phyloP scores from a whole-genome alignment of 2,113 vertebrate genomes.

The Lagopus muta region DNA sequence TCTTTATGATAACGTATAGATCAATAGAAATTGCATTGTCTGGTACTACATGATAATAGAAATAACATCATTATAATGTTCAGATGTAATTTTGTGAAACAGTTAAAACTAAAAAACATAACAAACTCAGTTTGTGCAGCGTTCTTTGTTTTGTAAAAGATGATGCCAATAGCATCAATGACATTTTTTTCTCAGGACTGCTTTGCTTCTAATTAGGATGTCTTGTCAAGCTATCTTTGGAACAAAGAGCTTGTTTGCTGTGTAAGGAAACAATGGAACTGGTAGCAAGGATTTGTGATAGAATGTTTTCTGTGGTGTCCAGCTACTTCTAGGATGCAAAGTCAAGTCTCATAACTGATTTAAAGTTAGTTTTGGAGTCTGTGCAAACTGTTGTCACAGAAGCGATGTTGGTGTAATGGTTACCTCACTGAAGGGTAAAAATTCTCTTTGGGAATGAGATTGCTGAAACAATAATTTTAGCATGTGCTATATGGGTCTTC shows the following conservation, averaged over 20 bases:
- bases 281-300: neutral
- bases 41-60: neutral
- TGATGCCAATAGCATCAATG: neutral
- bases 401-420: rapidly evolving
- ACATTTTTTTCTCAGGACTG: neutral
- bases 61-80: neutral
- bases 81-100: neutral
- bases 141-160: neutral
- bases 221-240: neutral
- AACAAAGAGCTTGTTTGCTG: neutral
- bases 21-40: neutral
- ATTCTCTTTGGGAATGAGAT: neutral
- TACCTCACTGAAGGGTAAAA: neutral
- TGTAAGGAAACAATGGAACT: neutral
- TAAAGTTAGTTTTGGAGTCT: neutral
- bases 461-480: neutral
- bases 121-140: neutral
- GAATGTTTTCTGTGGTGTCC: rapidly evolving
- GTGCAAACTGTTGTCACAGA: neutral
- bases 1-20: neutral
- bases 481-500: neutral
- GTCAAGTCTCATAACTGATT: rapidly evolving
- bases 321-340: rapidly evolving
- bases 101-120: neutral
- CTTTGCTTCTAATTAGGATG: neutral